Conservation (phyloP, 2,888 invertebrate species). For the Aricia artaxerxes region DNA sequence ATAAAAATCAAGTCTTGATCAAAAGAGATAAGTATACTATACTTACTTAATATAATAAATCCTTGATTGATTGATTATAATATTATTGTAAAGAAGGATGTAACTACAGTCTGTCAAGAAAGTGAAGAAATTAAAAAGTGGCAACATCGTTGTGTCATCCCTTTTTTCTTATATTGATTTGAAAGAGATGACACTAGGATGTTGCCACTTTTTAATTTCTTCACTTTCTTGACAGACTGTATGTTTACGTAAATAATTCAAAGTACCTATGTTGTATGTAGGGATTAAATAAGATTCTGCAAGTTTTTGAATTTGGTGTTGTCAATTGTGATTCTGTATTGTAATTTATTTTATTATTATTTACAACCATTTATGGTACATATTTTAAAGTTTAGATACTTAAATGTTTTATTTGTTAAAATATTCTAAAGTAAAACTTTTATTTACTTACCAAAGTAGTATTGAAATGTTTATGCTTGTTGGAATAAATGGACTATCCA, state of each 20-base stretch:
- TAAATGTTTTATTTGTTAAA: not conserved
- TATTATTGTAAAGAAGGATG: not conserved
- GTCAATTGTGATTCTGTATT: not conserved
- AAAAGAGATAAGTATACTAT: not conserved
- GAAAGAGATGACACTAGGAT: no score
- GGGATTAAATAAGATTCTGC: not conserved
- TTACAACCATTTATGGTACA: not conserved
- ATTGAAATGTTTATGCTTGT: slow-evolving; percentile 6
- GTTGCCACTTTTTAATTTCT: no score
- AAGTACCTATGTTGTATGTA: not conserved
- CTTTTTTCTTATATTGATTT: no score
- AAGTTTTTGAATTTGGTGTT: not conserved
- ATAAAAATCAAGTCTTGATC: not conserved
- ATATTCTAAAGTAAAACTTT: not conserved
- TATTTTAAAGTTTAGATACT: not conserved
- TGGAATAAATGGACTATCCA: not conserved
- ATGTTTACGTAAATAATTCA: not conserved
- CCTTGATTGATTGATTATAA: not conserved
- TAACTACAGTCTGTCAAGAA: not conserved
- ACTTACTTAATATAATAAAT: not conserved
- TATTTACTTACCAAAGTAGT: slow-evolving; percentile 1
- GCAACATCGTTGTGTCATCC: no score
- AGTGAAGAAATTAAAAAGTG: no score
- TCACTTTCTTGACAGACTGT: no score
- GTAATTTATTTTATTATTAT: not conserved